Evolutionary conservation across 2,113 vertebrate species (phyloP).

Genomic region (Narcine bancroftii): DNA sequence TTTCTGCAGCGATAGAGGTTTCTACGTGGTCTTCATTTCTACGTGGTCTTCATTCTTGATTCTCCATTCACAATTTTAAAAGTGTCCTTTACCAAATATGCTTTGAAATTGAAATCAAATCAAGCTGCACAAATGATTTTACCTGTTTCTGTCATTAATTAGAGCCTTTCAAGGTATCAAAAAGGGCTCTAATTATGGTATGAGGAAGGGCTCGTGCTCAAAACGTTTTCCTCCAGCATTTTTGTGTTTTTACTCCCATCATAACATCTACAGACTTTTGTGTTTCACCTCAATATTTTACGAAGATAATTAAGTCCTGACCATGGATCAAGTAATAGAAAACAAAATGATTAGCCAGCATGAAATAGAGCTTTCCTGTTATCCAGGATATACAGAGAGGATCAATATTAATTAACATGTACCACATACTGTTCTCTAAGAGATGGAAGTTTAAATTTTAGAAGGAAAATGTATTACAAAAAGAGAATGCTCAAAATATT

Average conservation of each 20-base stretch:
- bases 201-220: too few relatives aligned
- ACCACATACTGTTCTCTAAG: background rate
- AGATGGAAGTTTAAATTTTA: background rate
- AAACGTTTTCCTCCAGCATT: too few relatives aligned
- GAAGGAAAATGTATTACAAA: too few relatives aligned
- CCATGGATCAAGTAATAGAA: background rate
- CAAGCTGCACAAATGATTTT: background rate
- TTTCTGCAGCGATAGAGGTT: background rate
- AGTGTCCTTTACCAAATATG: background rate
- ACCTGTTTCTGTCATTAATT: background rate
- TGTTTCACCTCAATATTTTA: too few relatives aligned
- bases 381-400: background rate
- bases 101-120: background rate
- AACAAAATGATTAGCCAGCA: background rate
- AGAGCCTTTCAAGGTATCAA: too few relatives aligned
- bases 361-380: background rate
- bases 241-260: too few relatives aligned
- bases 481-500: too few relatives aligned
- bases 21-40: background rate
- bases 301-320: background rate
- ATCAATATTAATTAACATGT: background rate
- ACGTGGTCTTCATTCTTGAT: too few relatives aligned
- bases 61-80: background rate
- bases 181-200: too few relatives aligned
- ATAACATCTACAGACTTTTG: too few relatives aligned